phyloP scores from a whole-genome alignment of 1,140 invertebrate genomes.

The Drusus annulatus region DNA sequence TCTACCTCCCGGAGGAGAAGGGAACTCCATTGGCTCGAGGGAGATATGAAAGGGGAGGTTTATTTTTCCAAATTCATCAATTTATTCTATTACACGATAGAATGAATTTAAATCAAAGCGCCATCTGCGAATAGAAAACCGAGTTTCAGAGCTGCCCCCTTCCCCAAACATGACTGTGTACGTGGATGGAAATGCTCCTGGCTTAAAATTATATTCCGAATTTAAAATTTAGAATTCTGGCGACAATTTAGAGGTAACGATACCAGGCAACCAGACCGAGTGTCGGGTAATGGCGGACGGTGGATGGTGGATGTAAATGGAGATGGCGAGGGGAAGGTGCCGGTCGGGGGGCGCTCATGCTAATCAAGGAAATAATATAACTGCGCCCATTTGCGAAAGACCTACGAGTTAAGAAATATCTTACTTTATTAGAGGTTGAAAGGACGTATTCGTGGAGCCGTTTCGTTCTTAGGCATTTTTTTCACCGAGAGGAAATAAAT shows the following conservation, averaged over 20 bases:
- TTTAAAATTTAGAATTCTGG: slow-evolving; percentile 11
- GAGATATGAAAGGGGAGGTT: slow-evolving; percentile 8
- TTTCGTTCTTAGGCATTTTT: too few species aligned
- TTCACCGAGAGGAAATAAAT: too few species aligned
- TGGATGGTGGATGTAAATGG: neutral
- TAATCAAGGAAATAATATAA: too few species aligned
- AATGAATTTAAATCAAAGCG: slow-evolving; percentile 37
- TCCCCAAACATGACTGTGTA: neutral
- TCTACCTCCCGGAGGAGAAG: too few species aligned
- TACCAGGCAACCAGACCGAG: neutral
- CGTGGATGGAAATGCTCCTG: slow-evolving; percentile 1
- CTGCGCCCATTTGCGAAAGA: too few species aligned
- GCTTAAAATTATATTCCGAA: slow-evolving; percentile 11
- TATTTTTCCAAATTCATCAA: slow-evolving; percentile 35
- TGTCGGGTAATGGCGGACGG: neutral
- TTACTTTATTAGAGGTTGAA: too few species aligned
- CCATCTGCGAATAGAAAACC: slow-evolving; percentile 34
- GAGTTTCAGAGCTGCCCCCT: neutral
- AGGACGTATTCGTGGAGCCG: too few species aligned
- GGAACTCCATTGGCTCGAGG: neutral
- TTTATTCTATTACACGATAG: slow-evolving; percentile 37
- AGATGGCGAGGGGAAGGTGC: too few species aligned
- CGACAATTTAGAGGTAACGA: slow-evolving; percentile 8
- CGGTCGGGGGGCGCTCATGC: too few species aligned
- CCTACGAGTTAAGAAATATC: too few species aligned